Evolutionary conservation across 2,113 vertebrate genomes (phyloP).

Genomic region (Bubo scandiacus): DNA sequence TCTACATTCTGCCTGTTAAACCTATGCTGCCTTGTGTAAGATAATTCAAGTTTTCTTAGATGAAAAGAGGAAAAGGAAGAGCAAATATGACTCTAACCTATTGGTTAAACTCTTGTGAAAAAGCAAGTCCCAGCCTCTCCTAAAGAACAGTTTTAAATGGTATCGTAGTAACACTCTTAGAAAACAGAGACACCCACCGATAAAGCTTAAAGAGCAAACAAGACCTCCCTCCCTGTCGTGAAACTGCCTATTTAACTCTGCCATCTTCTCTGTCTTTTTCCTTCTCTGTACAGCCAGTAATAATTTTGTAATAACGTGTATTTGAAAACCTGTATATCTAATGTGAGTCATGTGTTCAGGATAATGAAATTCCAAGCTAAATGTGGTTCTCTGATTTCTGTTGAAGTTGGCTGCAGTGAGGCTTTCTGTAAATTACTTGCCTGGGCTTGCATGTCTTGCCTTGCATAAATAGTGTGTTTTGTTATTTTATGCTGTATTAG

Average conservation of each 20-base stretch:
- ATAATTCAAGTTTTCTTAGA: background rate
- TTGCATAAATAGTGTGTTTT: background rate
- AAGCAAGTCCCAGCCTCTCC: background rate
- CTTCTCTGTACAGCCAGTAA: conserved; percentile 23
- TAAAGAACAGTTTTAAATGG: background rate
- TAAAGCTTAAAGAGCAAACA: background rate
- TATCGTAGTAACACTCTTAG: background rate
- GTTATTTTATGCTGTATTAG: background rate
- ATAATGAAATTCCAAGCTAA: conserved; percentile 75
- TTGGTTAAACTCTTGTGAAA: background rate
- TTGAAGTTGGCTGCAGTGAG: background rate
- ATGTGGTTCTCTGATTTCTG: conserved; percentile 19
- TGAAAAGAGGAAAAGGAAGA: background rate
- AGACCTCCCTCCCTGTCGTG: background rate
- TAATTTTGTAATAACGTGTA: conserved; percentile 18
- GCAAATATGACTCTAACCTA: background rate
- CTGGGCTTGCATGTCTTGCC: conserved; percentile 22
- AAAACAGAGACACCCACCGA: background rate
- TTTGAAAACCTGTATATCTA: conserved; percentile 49
- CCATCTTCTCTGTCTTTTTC: background rate
- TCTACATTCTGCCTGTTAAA: background rate
- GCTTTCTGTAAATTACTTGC: conserved; percentile 16
- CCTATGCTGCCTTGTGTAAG: background rate
- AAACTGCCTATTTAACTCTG: background rate
- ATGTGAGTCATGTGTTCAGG: conserved; percentile 70